A percentile compares a stretch with the other conserved stretches of the same genome.
Conservation (phyloP, 37 sponge, comb jelly and placozoan species). For the Ianthella basta region DNA sequence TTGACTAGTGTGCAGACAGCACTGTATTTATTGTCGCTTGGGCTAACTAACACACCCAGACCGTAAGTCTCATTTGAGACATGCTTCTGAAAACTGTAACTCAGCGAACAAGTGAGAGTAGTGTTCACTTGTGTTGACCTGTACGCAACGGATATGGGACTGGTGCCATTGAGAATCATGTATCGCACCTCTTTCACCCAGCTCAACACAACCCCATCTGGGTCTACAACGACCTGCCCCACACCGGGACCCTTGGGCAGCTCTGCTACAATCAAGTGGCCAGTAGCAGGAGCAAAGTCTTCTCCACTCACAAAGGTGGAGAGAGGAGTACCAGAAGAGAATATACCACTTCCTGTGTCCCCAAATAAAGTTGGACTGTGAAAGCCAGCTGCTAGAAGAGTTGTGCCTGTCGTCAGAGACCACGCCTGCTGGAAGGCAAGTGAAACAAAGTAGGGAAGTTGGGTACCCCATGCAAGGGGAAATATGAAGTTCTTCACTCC, state of each 20-base stretch:
- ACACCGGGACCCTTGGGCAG: not conserved
- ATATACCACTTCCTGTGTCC: slow-evolving; percentile 59
- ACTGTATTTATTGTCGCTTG: not conserved
- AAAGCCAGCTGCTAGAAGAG: slow-evolving; percentile 50
- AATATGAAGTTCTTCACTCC: slow-evolving; percentile 54
- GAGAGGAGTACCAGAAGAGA: slow-evolving; percentile 33
- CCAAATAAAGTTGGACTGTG: not conserved
- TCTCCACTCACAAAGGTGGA: not conserved
- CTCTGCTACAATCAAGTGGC: not conserved
- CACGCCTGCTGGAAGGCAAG: slow-evolving; percentile 49
- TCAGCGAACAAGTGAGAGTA: not conserved
- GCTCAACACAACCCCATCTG: too few species aligned
- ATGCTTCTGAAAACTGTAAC: not conserved
- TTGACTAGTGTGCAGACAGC: slow-evolving; percentile 2
- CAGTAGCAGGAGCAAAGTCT: not conserved
- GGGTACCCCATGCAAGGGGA: slow-evolving; percentile 55
- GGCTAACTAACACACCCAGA: not conserved
- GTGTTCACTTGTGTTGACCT: not conserved
- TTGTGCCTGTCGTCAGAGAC: slow-evolving; percentile 30
- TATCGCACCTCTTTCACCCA: not conserved
- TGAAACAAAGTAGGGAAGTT: slow-evolving; percentile 35
- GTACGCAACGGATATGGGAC: not conserved
- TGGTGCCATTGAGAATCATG: not conserved
- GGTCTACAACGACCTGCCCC: too few species aligned
- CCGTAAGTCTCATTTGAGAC: not conserved